Conservation (phyloP, 2,113 vertebrate species). For the Uropsilus gracilis region DNA sequence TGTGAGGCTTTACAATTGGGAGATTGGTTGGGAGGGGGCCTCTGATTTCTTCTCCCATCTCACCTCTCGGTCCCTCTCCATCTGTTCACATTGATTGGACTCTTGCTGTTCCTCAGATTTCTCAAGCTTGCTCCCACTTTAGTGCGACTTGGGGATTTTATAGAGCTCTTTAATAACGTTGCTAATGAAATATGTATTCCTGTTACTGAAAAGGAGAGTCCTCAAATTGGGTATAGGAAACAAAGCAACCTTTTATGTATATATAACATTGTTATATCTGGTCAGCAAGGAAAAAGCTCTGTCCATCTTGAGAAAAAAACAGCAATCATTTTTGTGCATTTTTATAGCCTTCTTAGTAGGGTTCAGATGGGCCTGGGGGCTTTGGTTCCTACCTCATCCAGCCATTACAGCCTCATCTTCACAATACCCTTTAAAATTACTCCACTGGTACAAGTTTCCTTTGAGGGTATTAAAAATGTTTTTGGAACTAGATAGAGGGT, state of each 20-base stretch:
- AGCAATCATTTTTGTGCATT: not conserved
- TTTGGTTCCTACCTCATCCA: not conserved
- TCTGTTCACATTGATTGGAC: conserved; percentile 18
- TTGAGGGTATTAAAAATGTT: conserved; percentile 3
- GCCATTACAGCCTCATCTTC: not conserved
- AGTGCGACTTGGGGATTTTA: not conserved
- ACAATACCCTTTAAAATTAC: conserved; percentile 15
- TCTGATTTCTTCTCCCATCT: conserved; percentile 10
- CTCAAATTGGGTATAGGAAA: not conserved
- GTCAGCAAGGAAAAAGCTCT: conserved; percentile 25
- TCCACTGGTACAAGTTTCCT: not conserved
- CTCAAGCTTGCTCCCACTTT: not conserved
- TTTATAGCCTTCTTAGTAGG: conserved; percentile 14
- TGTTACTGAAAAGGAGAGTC: not conserved
- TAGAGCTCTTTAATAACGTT: conserved; percentile 1
- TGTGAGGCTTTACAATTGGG: not conserved
- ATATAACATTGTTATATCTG: not conserved
- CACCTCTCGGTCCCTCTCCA: not conserved
- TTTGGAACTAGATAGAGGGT: conserved; percentile 21
- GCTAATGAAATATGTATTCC: not conserved
- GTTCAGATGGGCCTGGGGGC: not conserved
- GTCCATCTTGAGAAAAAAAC: not conserved
- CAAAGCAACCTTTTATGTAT: not conserved
- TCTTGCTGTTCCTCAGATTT: conserved; percentile 5
- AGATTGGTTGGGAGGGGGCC: conserved; percentile 1